Base-by-base conservation (phyloP, 2,797 vertebrate genomes). In the Chromis chromis region DNA sequence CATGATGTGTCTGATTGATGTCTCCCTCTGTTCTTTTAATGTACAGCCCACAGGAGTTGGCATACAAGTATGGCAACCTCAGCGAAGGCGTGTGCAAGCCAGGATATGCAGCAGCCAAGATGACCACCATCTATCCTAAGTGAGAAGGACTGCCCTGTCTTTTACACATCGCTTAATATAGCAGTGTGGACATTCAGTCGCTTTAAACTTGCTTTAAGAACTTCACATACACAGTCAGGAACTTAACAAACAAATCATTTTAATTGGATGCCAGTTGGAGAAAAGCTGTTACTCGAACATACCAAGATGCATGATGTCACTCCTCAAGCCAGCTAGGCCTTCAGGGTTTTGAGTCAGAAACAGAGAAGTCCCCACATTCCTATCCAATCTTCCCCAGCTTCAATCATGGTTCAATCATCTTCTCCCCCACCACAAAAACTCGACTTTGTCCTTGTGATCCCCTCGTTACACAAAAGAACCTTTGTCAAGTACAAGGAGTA, bases 91-190 rank as follows among this genome's bases (percentile, higher is more conserved):
- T 82, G 65, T 98, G 97, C 93, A 98, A 96, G 76, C 96, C 95
- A 4, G 97, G 96, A 88, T 98, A 96, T 49, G 94, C 96, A 63
- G 96, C 96, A 70, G 96, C 96, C 39, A 95, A 97, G 91, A 98
- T 98, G 97, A 94, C 94, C 44, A 84, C 94, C 93, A 96, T 98
- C 94, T 98, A 96, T 82, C 97, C 97, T 67, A 96, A 96, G 97
- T 98, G 93, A 94, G 93, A 59, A 70, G 27, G 28, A 60, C 46
- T 52, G 21, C 46, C n/a, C 9, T 48, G 75, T 60, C 25, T 74
- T 65, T 28, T 50, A 2, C 13, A 6, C 12, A 3, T 40, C 13
- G 25, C 46, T 71, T 74, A 21, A 40, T 10, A 16, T 1, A 50
- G 42, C 4, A 1, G 4, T 40, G 5, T 52, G 14, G 50, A 66